Conservation (phyloP, 2,797 vertebrate genomes). For the Naso thynnoides region DNA sequence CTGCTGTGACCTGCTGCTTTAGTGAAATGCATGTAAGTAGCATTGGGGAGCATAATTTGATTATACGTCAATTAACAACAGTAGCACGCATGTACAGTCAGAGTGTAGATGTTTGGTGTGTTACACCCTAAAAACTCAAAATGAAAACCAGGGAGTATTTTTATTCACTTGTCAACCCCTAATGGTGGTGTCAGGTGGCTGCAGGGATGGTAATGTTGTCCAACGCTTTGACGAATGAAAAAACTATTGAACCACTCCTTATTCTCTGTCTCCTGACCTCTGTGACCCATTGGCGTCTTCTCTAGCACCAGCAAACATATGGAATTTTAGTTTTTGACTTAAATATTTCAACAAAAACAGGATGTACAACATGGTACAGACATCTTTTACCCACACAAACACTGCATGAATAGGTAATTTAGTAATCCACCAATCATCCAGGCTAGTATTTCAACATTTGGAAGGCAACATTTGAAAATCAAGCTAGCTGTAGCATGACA, state of each 20-base stretch:
- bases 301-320: neutral
- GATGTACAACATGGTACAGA: neutral
- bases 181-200: neutral
- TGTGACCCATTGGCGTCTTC: too few species aligned
- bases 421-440: too few species aligned
- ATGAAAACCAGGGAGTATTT: neutral
- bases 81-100: neutral
- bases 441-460: too few species aligned
- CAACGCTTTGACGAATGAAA: neutral
- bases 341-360: too few species aligned
- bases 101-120: too few species aligned
- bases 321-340: too few species aligned
- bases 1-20: neutral
- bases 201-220: neutral
- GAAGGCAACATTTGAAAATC: too few species aligned
- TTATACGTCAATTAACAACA: neutral
- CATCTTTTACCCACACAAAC: too few species aligned
- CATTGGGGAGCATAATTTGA: neutral
- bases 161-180: neutral
- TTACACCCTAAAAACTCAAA: neutral
- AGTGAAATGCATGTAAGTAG: neutral
- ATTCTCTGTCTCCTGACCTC: too few species aligned
- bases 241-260: neutral
- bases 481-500: too few species aligned
- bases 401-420: too few species aligned